Evolutionary conservation across 2,113 vertebrate species (phyloP), one percentile per base, ranked within the genome.

Genomic region (Melospiza georgiana): DNA sequence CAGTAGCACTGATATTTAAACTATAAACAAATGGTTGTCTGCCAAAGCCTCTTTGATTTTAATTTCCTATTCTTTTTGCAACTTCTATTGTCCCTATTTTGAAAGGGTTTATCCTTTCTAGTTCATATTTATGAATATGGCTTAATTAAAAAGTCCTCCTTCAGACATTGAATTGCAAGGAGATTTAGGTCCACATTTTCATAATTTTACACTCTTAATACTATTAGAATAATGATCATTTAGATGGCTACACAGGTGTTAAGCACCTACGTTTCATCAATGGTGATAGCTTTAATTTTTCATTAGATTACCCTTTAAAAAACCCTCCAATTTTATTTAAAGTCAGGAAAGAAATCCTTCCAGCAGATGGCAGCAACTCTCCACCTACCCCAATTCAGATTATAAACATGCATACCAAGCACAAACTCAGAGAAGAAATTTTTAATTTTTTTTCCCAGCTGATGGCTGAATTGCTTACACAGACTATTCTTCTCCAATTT

Each of bases 291-390:
- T 69, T 71, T 35, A 74, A 46, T 83, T 4, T 73, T 85, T 59
- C 51, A 9, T 25, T 87, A 35, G 4, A 23, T 44, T 39, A 28
- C 3, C 65, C 3, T 11, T 18, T 33, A 54, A 41, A 52, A 44
- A 19, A 1, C 4, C 12, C 15, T 18, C 44, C 1, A 30, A 5
- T 37, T 73, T 46, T 43, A 3, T 79, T 63, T 58, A 10, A 61
- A 55, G 10, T 46, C 41, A 72, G 20, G 49, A 84, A 67, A 78
- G 11, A 5, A 61, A 76, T 95, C 8, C 1, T 49, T 61, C 95
- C 97, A 97, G 90, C n/a, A 97, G 97, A 91, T 97, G 97, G 96
- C 97, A 95, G 94, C 89, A 93, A 51, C 6, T 69, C 62, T 97
- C 94, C 88, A 92, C 3, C 41, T 57, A 81, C 80, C 83, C 80